Conservation (phyloP, 2,888 invertebrate genomes). For the Diplazon laetatorius region DNA sequence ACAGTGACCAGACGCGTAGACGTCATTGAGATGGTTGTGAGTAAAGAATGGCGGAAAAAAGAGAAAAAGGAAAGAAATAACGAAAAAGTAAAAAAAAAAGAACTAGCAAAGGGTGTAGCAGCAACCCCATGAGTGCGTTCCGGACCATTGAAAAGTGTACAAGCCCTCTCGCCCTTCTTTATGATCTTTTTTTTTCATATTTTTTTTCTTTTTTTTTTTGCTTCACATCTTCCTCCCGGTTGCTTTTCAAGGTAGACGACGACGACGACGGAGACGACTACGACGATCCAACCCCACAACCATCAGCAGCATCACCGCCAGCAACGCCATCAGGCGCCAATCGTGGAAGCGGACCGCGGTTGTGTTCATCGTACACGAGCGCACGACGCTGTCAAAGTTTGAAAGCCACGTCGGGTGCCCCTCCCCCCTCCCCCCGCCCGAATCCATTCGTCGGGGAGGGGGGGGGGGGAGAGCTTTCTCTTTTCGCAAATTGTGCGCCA, state of each 20-base stretch:
- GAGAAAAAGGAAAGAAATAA: too few relatives aligned
- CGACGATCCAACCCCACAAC: too few relatives aligned
- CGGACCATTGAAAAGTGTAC: conserved; percentile 61
- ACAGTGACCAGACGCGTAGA: conserved; percentile 43
- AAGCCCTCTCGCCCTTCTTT: conserved; percentile 27
- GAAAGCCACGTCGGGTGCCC: conserved; percentile 70
- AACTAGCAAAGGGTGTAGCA: conserved; percentile 33
- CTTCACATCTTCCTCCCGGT: conserved; percentile 41
- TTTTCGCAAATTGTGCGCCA: conserved; percentile 69
- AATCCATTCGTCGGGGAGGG: conserved; percentile 70
- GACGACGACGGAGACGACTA: too few relatives aligned
- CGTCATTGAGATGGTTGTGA: conserved; percentile 42
- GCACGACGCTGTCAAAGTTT: conserved; percentile 63
- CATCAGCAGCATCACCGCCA: too few relatives aligned
- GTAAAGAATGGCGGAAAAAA: conserved; percentile 29
- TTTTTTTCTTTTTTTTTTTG: too few relatives aligned
- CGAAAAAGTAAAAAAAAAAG: conserved; percentile 24
- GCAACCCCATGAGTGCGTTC: conserved; percentile 58
- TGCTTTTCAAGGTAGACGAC: conserved; percentile 38
- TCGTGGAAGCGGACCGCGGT: background rate
- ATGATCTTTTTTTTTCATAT: too few relatives aligned
- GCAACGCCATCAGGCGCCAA: conserved; percentile 13
- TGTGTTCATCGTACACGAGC: conserved; percentile 13
- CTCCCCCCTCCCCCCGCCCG: too few relatives aligned
- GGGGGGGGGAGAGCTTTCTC: too few relatives aligned